Percentiles rank a stretch among this genome's conserved stretches.
Evolutionary conservation across 2,888 invertebrate species (phyloP).

Genomic region (Lasioglossum malachurum): DNA sequence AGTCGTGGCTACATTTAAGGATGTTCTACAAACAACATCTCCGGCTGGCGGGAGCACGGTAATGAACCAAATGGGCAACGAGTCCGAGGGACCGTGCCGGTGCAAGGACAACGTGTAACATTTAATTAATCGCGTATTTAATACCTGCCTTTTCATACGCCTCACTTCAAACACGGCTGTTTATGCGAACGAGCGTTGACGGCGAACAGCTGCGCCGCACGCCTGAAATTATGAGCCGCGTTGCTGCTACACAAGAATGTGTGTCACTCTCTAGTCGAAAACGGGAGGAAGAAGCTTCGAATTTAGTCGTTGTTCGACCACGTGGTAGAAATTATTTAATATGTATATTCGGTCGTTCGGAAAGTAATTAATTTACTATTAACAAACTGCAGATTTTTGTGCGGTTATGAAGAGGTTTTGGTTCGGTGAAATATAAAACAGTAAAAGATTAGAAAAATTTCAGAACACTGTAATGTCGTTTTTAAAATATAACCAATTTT

Average conservation of each 20-base stretch:
- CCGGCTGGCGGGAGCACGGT: not conserved
- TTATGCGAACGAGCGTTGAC: conserved; percentile 11
- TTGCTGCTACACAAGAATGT: not conserved
- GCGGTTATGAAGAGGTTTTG: no score
- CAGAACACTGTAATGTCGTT: no score
- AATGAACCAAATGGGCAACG: conserved; percentile 41
- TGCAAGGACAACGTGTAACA: not conserved
- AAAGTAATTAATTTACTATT: no score
- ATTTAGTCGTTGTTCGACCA: not conserved
- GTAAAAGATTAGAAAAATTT: no score
- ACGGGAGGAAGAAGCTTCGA: not conserved
- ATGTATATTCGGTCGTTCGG: no score
- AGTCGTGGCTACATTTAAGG: conserved; percentile 61
- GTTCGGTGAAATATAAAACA: no score
- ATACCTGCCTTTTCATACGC: conserved; percentile 17
- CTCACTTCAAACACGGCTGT: conserved; percentile 16
- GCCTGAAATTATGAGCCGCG: conserved; percentile 1
- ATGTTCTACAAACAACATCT: conserved; percentile 56
- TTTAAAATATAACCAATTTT: no score
- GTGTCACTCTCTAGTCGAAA: not conserved
- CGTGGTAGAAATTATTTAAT: not conserved
- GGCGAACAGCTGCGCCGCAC: conserved; percentile 23
- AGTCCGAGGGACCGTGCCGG: not conserved
- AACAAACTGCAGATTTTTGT: no score
- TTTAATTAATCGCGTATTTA: conserved; percentile 56